phyloP scores from a whole-genome alignment of 2,888 invertebrate species.

The Apotomis capreana region DNA sequence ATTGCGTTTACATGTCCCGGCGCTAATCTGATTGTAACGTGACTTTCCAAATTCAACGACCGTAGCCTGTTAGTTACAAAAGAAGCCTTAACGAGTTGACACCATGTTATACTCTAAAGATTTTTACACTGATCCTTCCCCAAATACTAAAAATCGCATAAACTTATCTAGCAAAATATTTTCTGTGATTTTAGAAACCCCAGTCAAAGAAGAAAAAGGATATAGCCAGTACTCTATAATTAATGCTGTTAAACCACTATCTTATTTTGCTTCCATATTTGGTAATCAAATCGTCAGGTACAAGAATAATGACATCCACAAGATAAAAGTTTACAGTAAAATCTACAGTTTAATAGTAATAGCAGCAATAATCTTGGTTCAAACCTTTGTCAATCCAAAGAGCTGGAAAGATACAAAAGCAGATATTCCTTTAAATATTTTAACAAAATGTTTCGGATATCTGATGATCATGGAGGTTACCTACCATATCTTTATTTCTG shows the following conservation, averaged over 20 bases:
- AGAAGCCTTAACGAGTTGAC: constrained; percentile 6
- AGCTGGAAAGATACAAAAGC: constrained; percentile 56
- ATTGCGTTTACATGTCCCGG: constrained; percentile 29
- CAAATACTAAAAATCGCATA: not conserved
- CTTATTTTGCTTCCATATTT: constrained; percentile 55
- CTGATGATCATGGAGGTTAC: constrained; percentile 53
- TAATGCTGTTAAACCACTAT: constrained; percentile 58
- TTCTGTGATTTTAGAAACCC: constrained; percentile 26
- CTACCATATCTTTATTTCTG: constrained; percentile 52
- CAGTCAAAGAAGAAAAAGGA: constrained; percentile 36
- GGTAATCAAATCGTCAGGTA: constrained; percentile 57
- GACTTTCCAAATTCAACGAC: constrained; percentile 22
- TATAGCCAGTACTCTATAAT: constrained; percentile 48
- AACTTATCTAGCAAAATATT: constrained; percentile 5
- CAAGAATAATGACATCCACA: constrained; percentile 46
- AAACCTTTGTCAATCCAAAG: constrained; percentile 49
- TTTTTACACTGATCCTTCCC: constrained; percentile 2
- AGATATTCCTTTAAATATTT: constrained; percentile 61
- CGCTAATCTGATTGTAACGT: constrained; percentile 30
- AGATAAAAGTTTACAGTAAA: constrained; percentile 49
- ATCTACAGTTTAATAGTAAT: constrained; percentile 54
- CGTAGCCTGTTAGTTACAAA: constrained; percentile 3
- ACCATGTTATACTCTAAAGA: constrained; percentile 37
- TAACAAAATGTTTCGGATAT: constrained; percentile 56
- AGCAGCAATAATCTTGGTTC: constrained; percentile 42